Conservation (phyloP, 2,113 vertebrate genomes). For the Melanocharis versteri region DNA sequence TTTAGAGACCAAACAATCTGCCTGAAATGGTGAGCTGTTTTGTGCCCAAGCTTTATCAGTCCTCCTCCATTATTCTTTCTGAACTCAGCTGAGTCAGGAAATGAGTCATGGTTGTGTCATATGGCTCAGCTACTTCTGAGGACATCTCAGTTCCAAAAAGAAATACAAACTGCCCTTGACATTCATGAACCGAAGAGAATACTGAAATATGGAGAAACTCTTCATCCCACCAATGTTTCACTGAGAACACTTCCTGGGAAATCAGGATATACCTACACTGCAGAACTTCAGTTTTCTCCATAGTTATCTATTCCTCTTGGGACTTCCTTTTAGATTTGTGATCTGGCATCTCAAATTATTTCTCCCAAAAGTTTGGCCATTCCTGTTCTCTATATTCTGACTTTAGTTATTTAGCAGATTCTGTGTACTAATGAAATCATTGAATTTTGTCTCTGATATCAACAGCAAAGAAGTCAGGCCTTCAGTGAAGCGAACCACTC, state of each 20-base stretch:
- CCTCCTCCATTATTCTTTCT: conserved; percentile 4
- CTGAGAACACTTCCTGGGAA: not conserved
- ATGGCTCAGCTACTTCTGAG: conserved; percentile 1
- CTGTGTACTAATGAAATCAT: not conserved
- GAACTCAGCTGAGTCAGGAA: conserved; percentile 17
- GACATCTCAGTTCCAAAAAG: not conserved
- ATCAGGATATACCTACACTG: not conserved
- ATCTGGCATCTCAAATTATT: not conserved
- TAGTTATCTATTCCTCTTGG: not conserved
- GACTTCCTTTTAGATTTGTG: not conserved
- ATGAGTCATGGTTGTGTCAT: conserved; percentile 26
- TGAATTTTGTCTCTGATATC: not conserved
- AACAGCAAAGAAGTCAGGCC: not conserved
- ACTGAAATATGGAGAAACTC: not conserved
- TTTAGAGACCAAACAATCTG: not conserved
- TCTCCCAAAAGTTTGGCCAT: not conserved
- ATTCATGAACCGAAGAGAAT: not conserved
- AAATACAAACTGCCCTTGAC: not conserved
- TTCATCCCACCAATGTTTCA: not conserved
- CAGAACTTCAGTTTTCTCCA: not conserved
- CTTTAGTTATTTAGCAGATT: not conserved
- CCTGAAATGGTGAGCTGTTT: not conserved
- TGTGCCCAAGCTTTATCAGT: not conserved
- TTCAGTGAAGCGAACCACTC: not conserved
- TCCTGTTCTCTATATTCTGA: not conserved